Evolutionary conservation across 2,113 vertebrate species (phyloP).

Genomic region (Natator depressus): DNA sequence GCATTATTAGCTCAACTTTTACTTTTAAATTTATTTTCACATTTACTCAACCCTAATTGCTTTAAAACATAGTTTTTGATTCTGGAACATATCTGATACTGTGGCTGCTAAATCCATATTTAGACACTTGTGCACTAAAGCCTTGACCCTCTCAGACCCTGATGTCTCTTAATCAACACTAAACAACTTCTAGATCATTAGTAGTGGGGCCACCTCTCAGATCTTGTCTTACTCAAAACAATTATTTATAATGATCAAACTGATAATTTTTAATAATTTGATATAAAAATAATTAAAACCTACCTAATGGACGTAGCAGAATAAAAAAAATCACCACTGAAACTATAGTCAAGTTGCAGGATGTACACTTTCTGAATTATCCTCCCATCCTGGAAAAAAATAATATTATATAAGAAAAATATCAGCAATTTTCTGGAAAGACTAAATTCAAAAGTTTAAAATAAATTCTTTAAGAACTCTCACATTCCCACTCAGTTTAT

Average conservation of each 20-base stretch:
- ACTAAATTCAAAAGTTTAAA: not conserved
- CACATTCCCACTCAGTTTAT: not conserved
- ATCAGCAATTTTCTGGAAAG: not conserved
- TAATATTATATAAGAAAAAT: not conserved
- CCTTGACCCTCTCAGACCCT: not conserved
- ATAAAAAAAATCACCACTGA: not conserved
- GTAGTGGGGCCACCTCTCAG: not conserved
- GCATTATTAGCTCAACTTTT: not conserved
- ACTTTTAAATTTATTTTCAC: conserved; percentile 23
- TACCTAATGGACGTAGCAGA: not conserved
- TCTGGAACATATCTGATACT: not conserved
- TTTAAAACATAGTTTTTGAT: not conserved
- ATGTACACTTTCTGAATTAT: not conserved
- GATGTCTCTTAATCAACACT: accelerated
- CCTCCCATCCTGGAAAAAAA: not conserved
- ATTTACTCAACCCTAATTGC: not conserved
- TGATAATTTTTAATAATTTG: not conserved
- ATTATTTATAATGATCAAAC: not conserved
- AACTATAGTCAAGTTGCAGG: not conserved
- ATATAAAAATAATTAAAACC: not conserved
- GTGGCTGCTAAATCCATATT: not conserved
- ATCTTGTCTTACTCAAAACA: not conserved
- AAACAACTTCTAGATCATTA: not conserved
- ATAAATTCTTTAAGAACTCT: not conserved
- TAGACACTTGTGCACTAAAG: not conserved